A percentile compares a stretch with the other conserved stretches of the same genome.
phyloP scores from a whole-genome alignment of 2,113 vertebrate genomes.

The Malurus elegans region DNA sequence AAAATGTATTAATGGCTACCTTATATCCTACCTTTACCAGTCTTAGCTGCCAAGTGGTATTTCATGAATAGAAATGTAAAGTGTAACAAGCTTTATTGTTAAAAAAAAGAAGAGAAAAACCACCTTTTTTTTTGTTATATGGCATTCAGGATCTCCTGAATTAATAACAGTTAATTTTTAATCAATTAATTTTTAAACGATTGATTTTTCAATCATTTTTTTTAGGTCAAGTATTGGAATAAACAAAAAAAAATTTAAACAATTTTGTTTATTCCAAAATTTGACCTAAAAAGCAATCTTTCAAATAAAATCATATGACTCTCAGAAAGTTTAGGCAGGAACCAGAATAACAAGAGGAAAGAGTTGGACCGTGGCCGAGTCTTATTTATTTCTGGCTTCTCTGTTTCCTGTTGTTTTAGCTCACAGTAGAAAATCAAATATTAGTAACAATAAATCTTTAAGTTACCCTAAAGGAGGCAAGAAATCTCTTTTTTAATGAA shows the following conservation, averaged over 20 bases:
- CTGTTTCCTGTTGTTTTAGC: neutral
- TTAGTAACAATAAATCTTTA: neutral
- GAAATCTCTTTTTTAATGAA: neutral
- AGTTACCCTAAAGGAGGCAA: neutral
- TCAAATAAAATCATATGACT: neutral
- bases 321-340: neutral
- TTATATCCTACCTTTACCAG: neutral
- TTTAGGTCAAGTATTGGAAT: too few relatives aligned
- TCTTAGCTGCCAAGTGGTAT: neutral
- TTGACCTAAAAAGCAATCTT: neutral
- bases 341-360: neutral
- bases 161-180: neutral
- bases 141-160: neutral
- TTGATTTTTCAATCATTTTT: too few relatives aligned
- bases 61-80: neutral
- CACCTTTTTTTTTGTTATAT: neutral
- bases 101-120: fast-evolving
- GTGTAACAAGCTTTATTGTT: neutral
- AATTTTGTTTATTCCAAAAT: neutral
- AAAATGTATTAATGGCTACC: neutral
- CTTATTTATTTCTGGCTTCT: neutral
- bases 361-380: fast-evolving
- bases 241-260: neutral
- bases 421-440: neutral
- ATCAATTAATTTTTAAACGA: too few relatives aligned